Conservation (phyloP, 2,797 vertebrate species). For the Oreortyx pictus region DNA sequence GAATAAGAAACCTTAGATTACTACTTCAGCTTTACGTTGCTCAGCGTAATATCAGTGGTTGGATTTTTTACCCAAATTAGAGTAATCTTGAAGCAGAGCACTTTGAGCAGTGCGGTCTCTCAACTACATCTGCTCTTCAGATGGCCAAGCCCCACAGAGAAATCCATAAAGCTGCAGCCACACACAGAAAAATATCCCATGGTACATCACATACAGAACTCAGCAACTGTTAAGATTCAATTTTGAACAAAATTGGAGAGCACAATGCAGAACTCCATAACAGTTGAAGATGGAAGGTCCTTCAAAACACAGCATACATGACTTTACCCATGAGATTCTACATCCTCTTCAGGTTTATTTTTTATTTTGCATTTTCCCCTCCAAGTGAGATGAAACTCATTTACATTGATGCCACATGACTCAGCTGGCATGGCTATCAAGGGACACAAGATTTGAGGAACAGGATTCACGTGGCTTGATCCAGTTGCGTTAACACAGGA, state of each 20-base stretch:
- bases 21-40: constrained; percentile 50
- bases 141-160: neutral
- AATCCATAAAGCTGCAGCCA: neutral
- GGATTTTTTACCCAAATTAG: constrained; percentile 33
- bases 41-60: constrained; percentile 19
- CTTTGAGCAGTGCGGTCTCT: neutral
- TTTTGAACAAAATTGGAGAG: neutral
- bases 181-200: neutral
- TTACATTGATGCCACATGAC: neutral
- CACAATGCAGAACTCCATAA: neutral
- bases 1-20: constrained; percentile 60
- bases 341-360: neutral
- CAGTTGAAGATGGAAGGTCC: neutral
- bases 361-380: neutral
- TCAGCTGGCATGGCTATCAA: neutral
- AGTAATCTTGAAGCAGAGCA: neutral
- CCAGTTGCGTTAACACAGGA: neutral
- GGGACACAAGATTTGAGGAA: neutral
- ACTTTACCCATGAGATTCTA: neutral
- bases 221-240: neutral
- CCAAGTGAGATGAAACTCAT: neutral
- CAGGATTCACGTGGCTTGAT: neutral
- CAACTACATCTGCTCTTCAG: neutral
- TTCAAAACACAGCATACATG: neutral
- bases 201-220: neutral